Percentiles rank a stretch among this genome's conserved stretches.
These are phyloP conservation scores for Goniozus legneri DNA, from an alignment of 1,140 invertebrate genomes.

Conservation along the genomic window DNA sequence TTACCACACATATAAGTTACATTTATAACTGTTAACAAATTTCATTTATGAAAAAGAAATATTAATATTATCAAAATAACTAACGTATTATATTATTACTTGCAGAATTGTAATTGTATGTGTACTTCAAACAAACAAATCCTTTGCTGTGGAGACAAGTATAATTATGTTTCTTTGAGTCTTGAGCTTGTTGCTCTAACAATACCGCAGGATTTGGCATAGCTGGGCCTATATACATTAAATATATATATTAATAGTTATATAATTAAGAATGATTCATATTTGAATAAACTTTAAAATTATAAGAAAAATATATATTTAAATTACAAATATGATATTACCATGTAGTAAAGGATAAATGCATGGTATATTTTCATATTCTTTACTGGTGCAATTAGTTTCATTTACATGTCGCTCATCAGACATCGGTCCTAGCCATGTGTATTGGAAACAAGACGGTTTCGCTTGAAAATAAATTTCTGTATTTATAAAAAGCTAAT, in stretches of 20 bases:
- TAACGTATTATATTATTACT: conserved; percentile 19
- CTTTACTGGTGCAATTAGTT: conserved; percentile 11
- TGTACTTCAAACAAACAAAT: conserved; percentile 31
- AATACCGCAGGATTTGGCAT: too few species aligned
- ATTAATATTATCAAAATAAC: neutral
- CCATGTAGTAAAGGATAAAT: conserved; percentile 9
- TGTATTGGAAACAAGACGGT: conserved; percentile 24
- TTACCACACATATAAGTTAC: conserved; percentile 31
- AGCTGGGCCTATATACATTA: too few species aligned
- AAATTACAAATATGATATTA: too few species aligned
- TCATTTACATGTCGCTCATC: neutral
- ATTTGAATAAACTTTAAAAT: neutral
- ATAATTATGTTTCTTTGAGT: neutral
- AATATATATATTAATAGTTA: neutral
- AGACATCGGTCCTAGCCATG: conserved; percentile 20
- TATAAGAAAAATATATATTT: conserved; percentile 12
- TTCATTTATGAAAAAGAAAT: neutral
- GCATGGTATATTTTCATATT: conserved; percentile 18
- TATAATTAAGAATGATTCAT: neutral
- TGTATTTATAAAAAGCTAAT: conserved; percentile 10
- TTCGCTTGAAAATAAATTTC: neutral
- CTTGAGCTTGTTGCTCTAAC: too few species aligned
- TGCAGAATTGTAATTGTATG: conserved; percentile 21
- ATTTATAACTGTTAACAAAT: conserved; percentile 26
- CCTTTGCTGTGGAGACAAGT: conserved; percentile 11